Evolutionary conservation across 2,113 vertebrate genomes (phyloP).

Genomic region (Rattus norvegicus): DNA sequence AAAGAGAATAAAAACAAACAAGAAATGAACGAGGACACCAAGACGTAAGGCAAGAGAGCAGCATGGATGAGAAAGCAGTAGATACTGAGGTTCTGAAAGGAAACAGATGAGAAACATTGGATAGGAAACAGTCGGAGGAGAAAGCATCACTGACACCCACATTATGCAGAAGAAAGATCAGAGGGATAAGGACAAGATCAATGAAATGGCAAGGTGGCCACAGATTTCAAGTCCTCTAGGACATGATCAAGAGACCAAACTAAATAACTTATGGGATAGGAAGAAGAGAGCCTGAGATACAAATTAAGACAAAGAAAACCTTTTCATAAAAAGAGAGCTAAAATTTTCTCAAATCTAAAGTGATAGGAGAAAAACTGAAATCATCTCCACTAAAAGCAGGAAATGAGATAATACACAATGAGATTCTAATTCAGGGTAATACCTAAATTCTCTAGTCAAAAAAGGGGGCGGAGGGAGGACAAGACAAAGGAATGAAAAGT

Average conservation of each 20-base stretch:
- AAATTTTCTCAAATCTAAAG: background rate
- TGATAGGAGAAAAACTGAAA: background rate
- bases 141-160: background rate
- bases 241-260: background rate
- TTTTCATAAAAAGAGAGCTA: background rate
- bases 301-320: background rate
- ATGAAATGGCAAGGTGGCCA: background rate
- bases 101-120: background rate
- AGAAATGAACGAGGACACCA: background rate
- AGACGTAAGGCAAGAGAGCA: background rate
- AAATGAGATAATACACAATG: background rate
- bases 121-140: background rate
- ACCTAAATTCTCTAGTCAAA: background rate
- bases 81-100: background rate
- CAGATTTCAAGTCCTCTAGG: background rate
- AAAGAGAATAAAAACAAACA: background rate
- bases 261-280: background rate
- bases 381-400: background rate
- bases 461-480: rapidly evolving
- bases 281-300: background rate
- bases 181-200: background rate
- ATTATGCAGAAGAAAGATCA: background rate
- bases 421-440: background rate
- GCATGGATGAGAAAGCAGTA: background rate
- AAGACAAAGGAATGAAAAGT: background rate